Conservation (phyloP, 2,113 vertebrate species). For the Cettia cetti region DNA sequence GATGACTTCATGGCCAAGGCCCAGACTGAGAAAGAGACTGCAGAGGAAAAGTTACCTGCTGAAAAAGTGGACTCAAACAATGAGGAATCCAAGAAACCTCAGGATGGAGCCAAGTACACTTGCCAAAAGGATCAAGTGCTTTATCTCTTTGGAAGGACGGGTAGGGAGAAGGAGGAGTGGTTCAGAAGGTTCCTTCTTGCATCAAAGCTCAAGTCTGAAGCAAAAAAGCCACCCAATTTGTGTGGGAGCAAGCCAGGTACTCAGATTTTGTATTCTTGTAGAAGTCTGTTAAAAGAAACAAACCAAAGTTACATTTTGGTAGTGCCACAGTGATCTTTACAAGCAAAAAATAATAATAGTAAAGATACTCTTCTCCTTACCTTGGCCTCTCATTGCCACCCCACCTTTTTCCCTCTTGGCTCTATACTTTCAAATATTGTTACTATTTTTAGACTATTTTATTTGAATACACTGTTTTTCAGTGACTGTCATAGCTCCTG, state of each 20-base stretch:
- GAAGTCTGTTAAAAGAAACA: background rate
- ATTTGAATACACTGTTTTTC: background rate
- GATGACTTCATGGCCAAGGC: slow-evolving; percentile 97
- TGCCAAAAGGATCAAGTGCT: slow-evolving; percentile 82
- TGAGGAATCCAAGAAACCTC: slow-evolving; percentile 81
- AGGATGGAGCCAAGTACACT: slow-evolving; percentile 58
- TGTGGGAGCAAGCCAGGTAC: slow-evolving; percentile 83
- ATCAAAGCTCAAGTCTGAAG: slow-evolving; percentile 82
- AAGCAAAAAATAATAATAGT: background rate
- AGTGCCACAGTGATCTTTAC: background rate
- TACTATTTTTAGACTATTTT: background rate
- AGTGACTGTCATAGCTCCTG: background rate
- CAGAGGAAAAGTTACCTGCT: slow-evolving; percentile 72
- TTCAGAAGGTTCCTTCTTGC: slow-evolving; percentile 89
- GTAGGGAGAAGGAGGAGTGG: slow-evolving; percentile 97
- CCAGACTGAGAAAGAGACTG: slow-evolving; percentile 77
- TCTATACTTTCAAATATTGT: background rate
- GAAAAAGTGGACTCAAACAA: slow-evolving; percentile 73
- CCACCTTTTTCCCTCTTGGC: background rate
- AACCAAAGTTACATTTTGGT: background rate
- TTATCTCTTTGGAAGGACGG: slow-evolving; percentile 95
- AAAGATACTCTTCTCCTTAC: background rate
- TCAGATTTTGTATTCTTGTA: background rate
- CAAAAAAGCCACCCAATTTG: slow-evolving; percentile 71
- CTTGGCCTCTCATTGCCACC: background rate